These are phyloP conservation scores for Epirrita christyi DNA, from an alignment of 2,888 invertebrate genomes.

Conservation along the genomic window DNA sequence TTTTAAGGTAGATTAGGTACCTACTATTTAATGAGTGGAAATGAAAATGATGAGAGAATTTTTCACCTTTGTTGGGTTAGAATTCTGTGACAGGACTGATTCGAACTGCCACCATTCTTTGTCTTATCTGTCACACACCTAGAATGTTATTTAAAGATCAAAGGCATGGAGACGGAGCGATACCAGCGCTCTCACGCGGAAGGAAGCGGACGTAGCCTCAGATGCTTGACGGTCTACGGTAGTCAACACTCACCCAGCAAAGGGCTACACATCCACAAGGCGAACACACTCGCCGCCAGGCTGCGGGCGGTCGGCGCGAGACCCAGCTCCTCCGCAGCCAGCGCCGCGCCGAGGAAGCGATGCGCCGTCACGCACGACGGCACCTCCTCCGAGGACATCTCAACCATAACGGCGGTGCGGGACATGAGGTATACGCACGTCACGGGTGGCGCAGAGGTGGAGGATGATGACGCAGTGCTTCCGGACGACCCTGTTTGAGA, in stretches of 20 bases:
- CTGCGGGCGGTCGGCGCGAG: slow-evolving; percentile 90
- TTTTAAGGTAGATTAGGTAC: no score
- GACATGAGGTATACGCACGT: slow-evolving; percentile 93
- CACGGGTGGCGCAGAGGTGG: slow-evolving; percentile 82
- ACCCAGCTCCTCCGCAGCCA: slow-evolving; percentile 88
- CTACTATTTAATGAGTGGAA: no score
- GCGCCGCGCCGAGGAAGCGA: slow-evolving; percentile 69
- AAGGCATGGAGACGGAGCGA: no score
- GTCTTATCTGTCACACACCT: no score
- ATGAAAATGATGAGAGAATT: no score
- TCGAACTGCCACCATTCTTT: no score
- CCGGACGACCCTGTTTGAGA: slow-evolving; percentile 69
- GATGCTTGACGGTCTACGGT: no score
- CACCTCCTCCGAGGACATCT: slow-evolving; percentile 85
- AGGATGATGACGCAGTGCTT: slow-evolving; percentile 71
- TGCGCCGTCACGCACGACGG: slow-evolving; percentile 69
- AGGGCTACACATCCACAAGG: slow-evolving; percentile 97
- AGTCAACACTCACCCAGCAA: slow-evolving; percentile 87
- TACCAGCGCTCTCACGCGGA: no score
- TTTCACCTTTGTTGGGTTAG: no score
- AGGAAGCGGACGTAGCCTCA: no score
- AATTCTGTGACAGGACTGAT: no score
- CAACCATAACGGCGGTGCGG: slow-evolving; percentile 91
- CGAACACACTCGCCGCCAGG: slow-evolving; percentile 93
- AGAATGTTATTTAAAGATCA: no score